Conservation (phyloP, 2,888 invertebrate genomes). For the Caradrina clavipalpis region DNA sequence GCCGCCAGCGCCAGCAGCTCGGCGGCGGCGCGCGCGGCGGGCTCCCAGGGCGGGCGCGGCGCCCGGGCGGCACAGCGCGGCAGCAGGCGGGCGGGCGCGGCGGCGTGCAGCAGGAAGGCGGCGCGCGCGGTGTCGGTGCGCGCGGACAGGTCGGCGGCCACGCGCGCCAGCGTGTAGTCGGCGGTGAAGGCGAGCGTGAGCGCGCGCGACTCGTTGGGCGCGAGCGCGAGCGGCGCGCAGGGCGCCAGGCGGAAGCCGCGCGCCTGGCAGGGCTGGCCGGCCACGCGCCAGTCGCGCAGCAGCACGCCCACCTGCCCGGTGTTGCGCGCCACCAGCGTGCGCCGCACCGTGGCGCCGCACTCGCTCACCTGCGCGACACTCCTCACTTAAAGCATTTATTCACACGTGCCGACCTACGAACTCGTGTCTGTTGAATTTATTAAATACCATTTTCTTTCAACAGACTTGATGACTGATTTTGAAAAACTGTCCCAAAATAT, state of each 20-base stretch:
- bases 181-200: conserved; percentile 76
- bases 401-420: too few species aligned
- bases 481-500: too few species aligned
- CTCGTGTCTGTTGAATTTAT: too few species aligned
- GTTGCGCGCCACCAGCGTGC: conserved; percentile 91
- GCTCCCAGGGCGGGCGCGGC: conserved; percentile 80
- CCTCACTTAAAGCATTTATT: too few species aligned
- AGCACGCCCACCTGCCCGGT: conserved; percentile 97
- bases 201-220: conserved; percentile 79
- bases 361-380: conserved; percentile 91
- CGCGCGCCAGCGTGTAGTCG: conserved; percentile 80
- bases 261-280: conserved; percentile 77
- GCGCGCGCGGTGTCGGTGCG: conserved; percentile 69
- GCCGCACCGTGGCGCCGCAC: conserved; percentile 91
- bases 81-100: conserved; percentile 74
- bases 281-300: conserved; percentile 87
- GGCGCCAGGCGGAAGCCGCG: conserved; percentile 82
- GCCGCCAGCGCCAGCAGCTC: conserved; percentile 71
- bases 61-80: conserved; percentile 69
- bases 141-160: conserved; percentile 69
- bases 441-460: too few species aligned
- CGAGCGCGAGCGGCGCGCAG: conserved; percentile 78
- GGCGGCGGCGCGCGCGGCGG: conserved; percentile 68
- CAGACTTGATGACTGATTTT: too few species aligned
- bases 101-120: conserved; percentile 70